These are phyloP conservation scores for Gavia stellata DNA, from an alignment of 2,113 vertebrate genomes.

Conservation along the genomic window DNA sequence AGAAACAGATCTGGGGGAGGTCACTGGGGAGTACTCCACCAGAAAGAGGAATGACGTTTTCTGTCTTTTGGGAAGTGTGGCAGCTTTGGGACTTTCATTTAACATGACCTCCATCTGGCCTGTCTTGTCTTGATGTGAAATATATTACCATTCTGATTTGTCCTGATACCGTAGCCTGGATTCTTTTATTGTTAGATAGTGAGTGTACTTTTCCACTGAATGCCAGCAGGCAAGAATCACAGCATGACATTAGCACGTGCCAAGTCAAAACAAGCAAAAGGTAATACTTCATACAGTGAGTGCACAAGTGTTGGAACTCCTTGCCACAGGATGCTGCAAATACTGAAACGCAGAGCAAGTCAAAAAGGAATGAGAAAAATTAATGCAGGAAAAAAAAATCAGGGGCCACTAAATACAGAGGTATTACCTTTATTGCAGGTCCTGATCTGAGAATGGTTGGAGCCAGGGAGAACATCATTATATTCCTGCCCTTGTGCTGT, in stretches of 20 bases:
- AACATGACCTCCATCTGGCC: not conserved
- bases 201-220: not conserved
- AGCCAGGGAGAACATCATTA: not conserved
- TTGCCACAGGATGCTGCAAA: not conserved
- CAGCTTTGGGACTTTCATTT: not conserved
- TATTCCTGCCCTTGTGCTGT: not conserved
- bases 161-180: not conserved
- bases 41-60: not conserved
- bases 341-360: not conserved
- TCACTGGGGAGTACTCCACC: not conserved
- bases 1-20: not conserved
- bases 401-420: not conserved
- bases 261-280: conserved; percentile 8
- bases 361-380: not conserved
- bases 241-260: conserved; percentile 3
- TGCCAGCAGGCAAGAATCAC: conserved; percentile 16
- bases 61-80: not conserved
- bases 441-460: not conserved
- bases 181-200: not conserved
- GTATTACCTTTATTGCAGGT: not conserved
- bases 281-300: not conserved
- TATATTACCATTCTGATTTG: conserved; percentile 11
- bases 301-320: not conserved
- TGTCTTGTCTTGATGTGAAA: not conserved
- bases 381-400: not conserved